A percentile compares a stretch with the other conserved stretches of the same genome.
phyloP scores from a whole-genome alignment of 1,140 invertebrate species.

The Dufourea novaeangliae region DNA sequence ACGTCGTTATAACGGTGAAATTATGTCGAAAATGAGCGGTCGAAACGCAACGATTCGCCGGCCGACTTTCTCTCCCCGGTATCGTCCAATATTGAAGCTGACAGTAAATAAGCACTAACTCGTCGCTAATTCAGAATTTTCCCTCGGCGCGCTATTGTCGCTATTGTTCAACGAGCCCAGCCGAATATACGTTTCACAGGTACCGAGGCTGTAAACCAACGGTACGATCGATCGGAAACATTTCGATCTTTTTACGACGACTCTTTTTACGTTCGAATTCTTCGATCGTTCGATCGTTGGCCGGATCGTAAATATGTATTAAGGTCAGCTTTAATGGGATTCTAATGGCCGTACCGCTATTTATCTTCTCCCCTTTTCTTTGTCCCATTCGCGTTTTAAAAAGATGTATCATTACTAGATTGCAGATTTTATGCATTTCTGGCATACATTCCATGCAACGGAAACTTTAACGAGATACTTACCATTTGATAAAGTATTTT shows the following conservation, averaged over 20 bases:
- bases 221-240: not conserved
- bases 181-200: conserved; percentile 13
- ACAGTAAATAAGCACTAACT: not conserved
- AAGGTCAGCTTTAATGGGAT: too few relatives aligned
- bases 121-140: conserved; percentile 2
- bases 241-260: not conserved
- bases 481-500: too few relatives aligned
- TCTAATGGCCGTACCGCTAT: too few relatives aligned
- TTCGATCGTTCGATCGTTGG: too few relatives aligned
- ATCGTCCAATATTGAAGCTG: conserved; percentile 6
- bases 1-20: not conserved
- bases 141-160: too few relatives aligned
- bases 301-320: too few relatives aligned
- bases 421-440: too few relatives aligned
- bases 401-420: too few relatives aligned
- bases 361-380: too few relatives aligned
- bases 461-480: too few relatives aligned
- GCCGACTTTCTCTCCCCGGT: not conserved
- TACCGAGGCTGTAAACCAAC: not conserved
- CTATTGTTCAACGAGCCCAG: not conserved
- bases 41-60: not conserved
- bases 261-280: not conserved
- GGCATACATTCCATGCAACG: too few relatives aligned
- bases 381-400: too few relatives aligned
- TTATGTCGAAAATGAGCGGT: conserved; percentile 15